These are phyloP conservation scores for Brachyopa scutellaris DNA, from an alignment of 2,888 invertebrate genomes.

Conservation along the genomic window DNA sequence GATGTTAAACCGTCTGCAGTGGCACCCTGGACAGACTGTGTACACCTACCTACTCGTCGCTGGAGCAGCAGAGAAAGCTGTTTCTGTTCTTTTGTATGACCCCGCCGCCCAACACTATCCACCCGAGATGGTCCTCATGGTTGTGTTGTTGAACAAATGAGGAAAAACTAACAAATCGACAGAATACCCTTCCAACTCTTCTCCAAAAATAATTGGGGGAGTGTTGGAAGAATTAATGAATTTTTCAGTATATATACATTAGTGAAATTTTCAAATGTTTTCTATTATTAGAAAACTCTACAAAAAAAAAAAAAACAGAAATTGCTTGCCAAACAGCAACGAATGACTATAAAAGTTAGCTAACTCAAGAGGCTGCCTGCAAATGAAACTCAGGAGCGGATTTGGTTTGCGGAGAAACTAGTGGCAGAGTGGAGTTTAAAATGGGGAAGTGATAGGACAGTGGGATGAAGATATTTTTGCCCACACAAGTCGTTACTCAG, in stretches of 20 bases:
- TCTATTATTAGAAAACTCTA: constrained; percentile 59
- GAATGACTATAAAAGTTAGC: not conserved
- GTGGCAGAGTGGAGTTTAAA: no score
- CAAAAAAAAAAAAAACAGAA: not conserved
- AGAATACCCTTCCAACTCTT: not conserved
- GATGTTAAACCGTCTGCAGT: constrained; percentile 23
- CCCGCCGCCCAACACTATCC: constrained; percentile 14
- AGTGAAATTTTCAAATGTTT: constrained; percentile 39
- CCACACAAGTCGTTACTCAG: no score
- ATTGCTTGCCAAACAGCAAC: not conserved
- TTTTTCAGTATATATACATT: constrained; percentile 42
- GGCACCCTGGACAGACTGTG: constrained; percentile 5
- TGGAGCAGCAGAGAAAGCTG: not conserved
- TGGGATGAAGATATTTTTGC: no score
- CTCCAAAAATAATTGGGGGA: not conserved
- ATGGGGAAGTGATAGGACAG: no score
- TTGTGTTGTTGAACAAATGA: constrained; percentile 31
- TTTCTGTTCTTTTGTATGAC: constrained; percentile 34
- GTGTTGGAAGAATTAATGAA: constrained; percentile 37
- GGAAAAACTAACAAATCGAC: constrained; percentile 43
- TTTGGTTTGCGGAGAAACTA: not conserved
- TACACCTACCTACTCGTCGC: no score
- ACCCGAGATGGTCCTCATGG: constrained; percentile 32
- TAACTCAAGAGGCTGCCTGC: not conserved
- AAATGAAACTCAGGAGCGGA: constrained; percentile 5